Evolutionary conservation across 2,113 vertebrate species (phyloP).

Genomic region (Collichthys lucidus): DNA sequence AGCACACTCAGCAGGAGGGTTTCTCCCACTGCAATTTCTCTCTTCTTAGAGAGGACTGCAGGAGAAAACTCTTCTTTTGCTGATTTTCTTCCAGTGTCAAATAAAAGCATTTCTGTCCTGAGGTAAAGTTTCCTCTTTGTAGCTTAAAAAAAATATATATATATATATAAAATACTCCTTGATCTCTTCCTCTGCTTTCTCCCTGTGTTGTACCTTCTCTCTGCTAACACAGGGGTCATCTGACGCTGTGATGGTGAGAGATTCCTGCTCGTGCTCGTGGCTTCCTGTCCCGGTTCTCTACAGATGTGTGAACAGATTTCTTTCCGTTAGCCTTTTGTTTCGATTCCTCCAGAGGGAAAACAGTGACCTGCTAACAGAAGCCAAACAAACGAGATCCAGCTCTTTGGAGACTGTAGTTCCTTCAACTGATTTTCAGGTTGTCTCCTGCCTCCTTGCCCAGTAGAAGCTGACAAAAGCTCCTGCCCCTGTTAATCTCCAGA

Average conservation of each 20-base stretch:
- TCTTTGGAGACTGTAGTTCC: neutral
- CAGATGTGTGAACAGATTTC: neutral
- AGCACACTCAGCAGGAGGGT: neutral
- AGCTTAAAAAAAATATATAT: neutral
- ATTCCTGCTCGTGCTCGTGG: neutral
- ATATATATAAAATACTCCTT: neutral
- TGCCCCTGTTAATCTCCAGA: too few relatives aligned
- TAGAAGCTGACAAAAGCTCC: neutral
- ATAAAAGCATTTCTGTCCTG: neutral
- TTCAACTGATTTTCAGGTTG: neutral
- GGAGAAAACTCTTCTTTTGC: neutral
- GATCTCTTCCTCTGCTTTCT: neutral
- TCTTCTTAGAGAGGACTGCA: neutral
- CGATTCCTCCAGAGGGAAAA: neutral
- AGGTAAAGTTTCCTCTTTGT: neutral
- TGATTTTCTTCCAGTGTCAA: slow-evolving; percentile 7
- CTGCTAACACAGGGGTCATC: neutral
- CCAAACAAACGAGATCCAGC: neutral
- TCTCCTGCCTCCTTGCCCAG: neutral
- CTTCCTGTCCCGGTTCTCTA: neutral
- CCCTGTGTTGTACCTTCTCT: neutral
- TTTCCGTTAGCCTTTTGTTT: neutral
- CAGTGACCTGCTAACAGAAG: slow-evolving; percentile 7
- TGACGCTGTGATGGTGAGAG: slow-evolving; percentile 18
- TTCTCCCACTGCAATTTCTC: neutral